Percentiles rank a stretch among this genome's conserved stretches.
Conservation (phyloP, 2,888 invertebrate species). For the Buathra laborator region DNA sequence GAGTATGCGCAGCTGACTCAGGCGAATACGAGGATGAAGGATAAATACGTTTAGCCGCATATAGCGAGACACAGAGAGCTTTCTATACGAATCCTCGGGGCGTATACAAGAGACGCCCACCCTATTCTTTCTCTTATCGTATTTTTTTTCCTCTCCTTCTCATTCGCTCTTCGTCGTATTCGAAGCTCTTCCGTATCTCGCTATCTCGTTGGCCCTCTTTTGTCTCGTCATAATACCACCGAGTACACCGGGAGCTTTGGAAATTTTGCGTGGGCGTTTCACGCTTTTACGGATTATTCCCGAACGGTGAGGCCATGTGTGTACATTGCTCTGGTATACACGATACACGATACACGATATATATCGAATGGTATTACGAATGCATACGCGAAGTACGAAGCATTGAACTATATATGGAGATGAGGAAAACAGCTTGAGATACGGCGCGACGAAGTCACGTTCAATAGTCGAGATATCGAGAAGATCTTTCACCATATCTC, state of each 20-base stretch:
- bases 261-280: constrained; percentile 47
- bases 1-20: constrained; percentile 58
- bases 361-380: not conserved
- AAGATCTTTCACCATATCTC: constrained; percentile 1
- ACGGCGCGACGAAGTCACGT: not conserved
- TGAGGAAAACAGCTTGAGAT: constrained; percentile 20
- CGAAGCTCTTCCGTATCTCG: not conserved
- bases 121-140: constrained; percentile 11
- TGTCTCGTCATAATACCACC: not conserved
- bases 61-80: constrained; percentile 25
- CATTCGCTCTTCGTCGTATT: not conserved
- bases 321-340: constrained; percentile 25
- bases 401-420: not conserved
- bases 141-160: not conserved
- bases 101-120: constrained; percentile 53
- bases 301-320: constrained; percentile 3
- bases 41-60: constrained; percentile 38
- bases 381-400: not conserved
- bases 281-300: constrained; percentile 20
- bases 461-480: constrained; percentile 21
- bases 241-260: constrained; percentile 1
- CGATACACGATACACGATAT: not conserved
- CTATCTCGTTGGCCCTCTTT: not conserved
- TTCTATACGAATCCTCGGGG: constrained; percentile 35
- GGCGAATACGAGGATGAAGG: constrained; percentile 58